Evolutionary conservation across 2,797 vertebrate species (phyloP).

Genomic region (Nothura maculosa): DNA sequence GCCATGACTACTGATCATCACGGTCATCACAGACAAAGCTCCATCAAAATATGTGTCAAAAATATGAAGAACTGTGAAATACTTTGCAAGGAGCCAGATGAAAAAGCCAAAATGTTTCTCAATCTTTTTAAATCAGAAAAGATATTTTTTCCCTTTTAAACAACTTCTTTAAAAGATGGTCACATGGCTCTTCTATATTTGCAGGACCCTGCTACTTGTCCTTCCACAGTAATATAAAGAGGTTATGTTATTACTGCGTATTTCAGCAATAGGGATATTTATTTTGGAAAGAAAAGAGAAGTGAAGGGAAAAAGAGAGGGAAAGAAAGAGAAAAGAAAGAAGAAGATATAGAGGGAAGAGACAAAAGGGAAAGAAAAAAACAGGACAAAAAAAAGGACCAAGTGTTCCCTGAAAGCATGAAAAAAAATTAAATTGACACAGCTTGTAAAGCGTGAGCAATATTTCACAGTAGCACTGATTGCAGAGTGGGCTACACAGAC

Average conservation of each 20-base stretch:
- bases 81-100: neutral
- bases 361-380: neutral
- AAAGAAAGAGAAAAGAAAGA: neutral
- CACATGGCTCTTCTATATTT: rapidly evolving
- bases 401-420: rapidly evolving
- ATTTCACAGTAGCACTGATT: neutral
- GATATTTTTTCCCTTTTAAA: neutral
- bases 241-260: neutral
- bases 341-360: neutral
- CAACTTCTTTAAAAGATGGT: neutral
- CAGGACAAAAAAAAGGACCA: neutral
- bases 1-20: neutral
- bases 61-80: neutral
- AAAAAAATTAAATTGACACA: neutral
- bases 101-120: neutral
- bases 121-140: neutral
- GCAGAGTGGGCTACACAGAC: neutral
- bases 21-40: neutral
- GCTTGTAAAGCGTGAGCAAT: neutral
- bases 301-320: too few species aligned
- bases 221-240: neutral
- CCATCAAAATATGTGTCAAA: neutral
- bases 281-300: neutral
- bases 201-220: neutral
- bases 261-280: neutral